Evolutionary conservation across 2,888 invertebrate genomes (phyloP), one percentile per base, ranked within the genome.

Genomic region (Chloroclystis v-ata): DNA sequence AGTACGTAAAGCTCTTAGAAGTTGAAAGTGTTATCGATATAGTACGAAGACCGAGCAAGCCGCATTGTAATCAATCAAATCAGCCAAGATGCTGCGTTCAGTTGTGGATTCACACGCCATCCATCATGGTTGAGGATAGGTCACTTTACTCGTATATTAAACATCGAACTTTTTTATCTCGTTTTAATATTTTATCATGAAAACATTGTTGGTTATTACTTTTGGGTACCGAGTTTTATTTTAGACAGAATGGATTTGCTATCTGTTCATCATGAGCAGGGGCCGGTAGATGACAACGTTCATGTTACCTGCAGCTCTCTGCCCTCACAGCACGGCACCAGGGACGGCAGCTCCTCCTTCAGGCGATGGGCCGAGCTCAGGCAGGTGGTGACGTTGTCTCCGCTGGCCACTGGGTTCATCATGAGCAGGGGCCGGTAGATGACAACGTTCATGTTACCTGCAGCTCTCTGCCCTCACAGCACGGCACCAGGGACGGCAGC

Each of bases 361-460:
- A 82, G 59, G 42, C 75, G 81, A 44, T 81, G 85, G 1, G 72
- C 59, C 1, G 79, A 78, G 52, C 69, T 77, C n/a, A 81, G 60
- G 1, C 71, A 76, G 1, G 71, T 75, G 7, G 81, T 59, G 49
- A 87, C 72, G 39, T 85, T 86, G 60, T 87, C 86, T 2, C 87
- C 87, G 45, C 87, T 87, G 0, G 85, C 85, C 26, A 87, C 87
- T 0, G 84, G 84, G n/a, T n/a, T n/a, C n/a, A n/a, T n/a, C n/a
- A n/a, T n/a, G n/a, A n/a, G n/a, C n/a, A n/a, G 26, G 26, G 3
- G 7, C 8, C 1, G 8, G 8, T 26, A 9, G 26, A 6, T 6
- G 26, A 26, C 1, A 26, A 26, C 2, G 4, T 26, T 6, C 9
- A 1, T 4, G n/a, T 12, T 24, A 79, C 86, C 78, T 77, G 78